These are phyloP conservation scores for Sander vitreus DNA, from an alignment of 2,113 vertebrate species.

Conservation along the genomic window DNA sequence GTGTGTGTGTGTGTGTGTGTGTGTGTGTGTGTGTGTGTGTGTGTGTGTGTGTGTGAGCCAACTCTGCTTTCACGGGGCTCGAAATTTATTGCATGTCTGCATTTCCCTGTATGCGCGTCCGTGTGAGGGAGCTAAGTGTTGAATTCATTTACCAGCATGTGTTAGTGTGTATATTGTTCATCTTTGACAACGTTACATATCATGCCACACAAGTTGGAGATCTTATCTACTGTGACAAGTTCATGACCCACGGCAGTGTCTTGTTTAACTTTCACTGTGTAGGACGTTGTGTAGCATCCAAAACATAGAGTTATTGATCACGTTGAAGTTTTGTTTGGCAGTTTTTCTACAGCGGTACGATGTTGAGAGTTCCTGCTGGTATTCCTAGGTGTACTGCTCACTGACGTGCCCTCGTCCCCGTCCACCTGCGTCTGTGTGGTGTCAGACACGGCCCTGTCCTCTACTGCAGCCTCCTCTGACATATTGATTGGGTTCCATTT, in stretches of 20 bases:
- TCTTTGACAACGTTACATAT: constrained; percentile 45
- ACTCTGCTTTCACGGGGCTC: constrained; percentile 65
- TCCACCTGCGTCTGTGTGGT: constrained; percentile 55
- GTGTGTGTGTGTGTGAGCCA: constrained; percentile 40
- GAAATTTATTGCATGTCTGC: constrained; percentile 78
- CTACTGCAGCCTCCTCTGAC: constrained; percentile 77
- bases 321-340: constrained; percentile 4
- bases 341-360: constrained; percentile 49
- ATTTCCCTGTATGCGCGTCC: constrained; percentile 63
- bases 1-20: constrained; percentile 33
- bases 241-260: constrained; percentile 15
- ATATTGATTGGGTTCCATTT: constrained; percentile 85
- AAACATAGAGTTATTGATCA: constrained; percentile 21
- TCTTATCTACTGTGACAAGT: constrained; percentile 25
- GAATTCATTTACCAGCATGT: constrained; percentile 57
- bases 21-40: constrained; percentile 38
- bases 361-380: constrained; percentile 17
- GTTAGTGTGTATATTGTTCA: constrained; percentile 44
- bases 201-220: constrained; percentile 31
- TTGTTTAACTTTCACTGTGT: constrained; percentile 20
- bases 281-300: constrained; percentile 1
- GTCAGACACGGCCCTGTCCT: constrained; percentile 72
- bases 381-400: constrained; percentile 34
- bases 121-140: constrained; percentile 48
- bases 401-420: constrained; percentile 12